Evolutionary conservation across 1,140 invertebrate species (phyloP), one percentile per base, ranked within the genome.

Genomic region (Wiebesia pumilae): DNA sequence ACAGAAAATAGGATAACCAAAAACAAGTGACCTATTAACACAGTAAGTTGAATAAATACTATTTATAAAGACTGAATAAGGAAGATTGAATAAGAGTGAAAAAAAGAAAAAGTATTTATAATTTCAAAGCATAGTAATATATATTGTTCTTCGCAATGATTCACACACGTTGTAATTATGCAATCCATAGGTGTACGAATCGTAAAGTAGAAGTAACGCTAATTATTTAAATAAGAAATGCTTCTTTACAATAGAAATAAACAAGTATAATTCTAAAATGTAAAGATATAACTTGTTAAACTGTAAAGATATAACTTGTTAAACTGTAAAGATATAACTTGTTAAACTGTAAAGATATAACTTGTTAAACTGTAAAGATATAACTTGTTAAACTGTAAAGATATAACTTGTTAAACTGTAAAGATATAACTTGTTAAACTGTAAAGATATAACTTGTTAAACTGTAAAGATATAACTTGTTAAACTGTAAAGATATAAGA

Each of bases 191-290:
- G 84, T 87, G 84, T 84, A 87, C 80, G 71, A 77, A 62, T 78
- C 24, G 83, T 73, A 40, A 43, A 85, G 71, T 65, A 54, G 27
- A 19, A 86, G 71, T 30, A 87, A 87, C n/a, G 33, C 27, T 87
- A 90, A 88, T 90, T 87, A 86, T 65, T 71, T 77, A 51, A 75
- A 51, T 86, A 85, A 89, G 30, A 85, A n/a, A 83, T 54, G 38
- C 69, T 83, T 83, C 47, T 33, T 82, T 82, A 51, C 16, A 71
- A 71, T 82, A 27, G 3, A 62, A 77, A 3, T 30, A 21, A 77
- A 51, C 7, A 77, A 35, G 30, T 0, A 77, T 77, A 51, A 30
- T 51, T 77, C 16, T 1, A 75, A 47, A 47, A 6, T 47, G 43
- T 47, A 47, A 47, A 47, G 43, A 47, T 47, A 47, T 14, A 47